Conservation (phyloP, 2,888 invertebrate genomes). For the Epirrhoe alternata region DNA sequence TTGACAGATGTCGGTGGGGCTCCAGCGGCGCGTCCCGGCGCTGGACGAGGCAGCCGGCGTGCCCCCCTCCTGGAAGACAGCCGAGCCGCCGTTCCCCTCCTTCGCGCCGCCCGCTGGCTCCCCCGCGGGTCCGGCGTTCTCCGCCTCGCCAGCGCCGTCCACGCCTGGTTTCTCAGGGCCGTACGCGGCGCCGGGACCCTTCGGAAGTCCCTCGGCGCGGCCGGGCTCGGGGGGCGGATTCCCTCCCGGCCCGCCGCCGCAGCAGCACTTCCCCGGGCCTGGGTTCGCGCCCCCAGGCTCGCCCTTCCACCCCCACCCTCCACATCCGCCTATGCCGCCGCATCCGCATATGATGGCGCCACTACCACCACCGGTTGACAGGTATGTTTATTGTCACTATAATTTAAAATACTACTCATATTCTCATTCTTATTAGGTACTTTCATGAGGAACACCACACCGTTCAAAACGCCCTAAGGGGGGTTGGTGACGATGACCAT, state of each 20-base stretch:
- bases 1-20: conserved; percentile 88
- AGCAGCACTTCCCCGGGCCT: conserved; percentile 89
- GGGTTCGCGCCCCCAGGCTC: conserved; percentile 91
- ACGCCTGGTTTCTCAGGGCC: conserved; percentile 89
- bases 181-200: conserved; percentile 88
- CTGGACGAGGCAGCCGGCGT: conserved; percentile 81
- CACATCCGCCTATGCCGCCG: conserved; percentile 95
- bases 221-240: conserved; percentile 94
- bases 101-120: conserved; percentile 92
- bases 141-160: conserved; percentile 89
- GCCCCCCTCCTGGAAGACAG: conserved; percentile 90
- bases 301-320: conserved; percentile 92
- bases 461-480: too few relatives aligned
- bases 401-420: not conserved
- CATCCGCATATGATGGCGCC: conserved; percentile 83
- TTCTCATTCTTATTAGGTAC: too few relatives aligned
- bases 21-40: conserved; percentile 91
- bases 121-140: conserved; percentile 89
- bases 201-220: conserved; percentile 86
- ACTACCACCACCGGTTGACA: conserved; percentile 91
- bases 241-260: conserved; percentile 90
- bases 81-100: conserved; percentile 88
- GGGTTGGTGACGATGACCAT: too few relatives aligned
- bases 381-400: conserved; percentile 77
- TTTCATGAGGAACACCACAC: too few relatives aligned